Evolutionary conservation across 2,113 vertebrate genomes (phyloP).

Genomic region (Phalacrocorax pelagicus): DNA sequence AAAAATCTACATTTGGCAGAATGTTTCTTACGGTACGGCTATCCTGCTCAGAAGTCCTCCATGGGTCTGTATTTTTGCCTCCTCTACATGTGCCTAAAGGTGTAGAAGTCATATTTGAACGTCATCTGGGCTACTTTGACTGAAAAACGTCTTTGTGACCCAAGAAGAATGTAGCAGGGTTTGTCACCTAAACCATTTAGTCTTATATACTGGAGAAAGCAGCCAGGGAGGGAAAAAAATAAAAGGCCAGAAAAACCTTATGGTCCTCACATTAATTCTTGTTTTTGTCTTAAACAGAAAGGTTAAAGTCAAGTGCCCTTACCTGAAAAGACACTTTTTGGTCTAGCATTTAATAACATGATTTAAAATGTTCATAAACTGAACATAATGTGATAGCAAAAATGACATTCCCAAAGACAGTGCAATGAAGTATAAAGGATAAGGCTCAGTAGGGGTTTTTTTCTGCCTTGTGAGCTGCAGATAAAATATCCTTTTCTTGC

Average conservation of each 20-base stretch:
- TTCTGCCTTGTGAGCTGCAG: background rate
- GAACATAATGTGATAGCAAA: slow-evolving; percentile 21
- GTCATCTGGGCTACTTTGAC: background rate
- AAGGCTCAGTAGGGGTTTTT: background rate
- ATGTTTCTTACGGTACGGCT: background rate
- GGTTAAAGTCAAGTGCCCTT: background rate
- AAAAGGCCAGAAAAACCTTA: background rate
- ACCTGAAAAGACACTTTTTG: background rate
- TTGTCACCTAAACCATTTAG: background rate
- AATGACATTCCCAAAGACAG: background rate
- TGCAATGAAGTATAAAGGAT: slow-evolving; percentile 1
- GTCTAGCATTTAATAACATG: background rate
- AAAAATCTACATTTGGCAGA: background rate
- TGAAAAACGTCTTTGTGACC: background rate
- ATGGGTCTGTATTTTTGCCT: background rate
- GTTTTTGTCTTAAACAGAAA: background rate
- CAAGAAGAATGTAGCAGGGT: background rate
- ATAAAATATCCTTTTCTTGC: slow-evolving; percentile 27
- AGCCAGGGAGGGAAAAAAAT: background rate
- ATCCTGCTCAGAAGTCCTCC: background rate
- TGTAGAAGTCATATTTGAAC: background rate
- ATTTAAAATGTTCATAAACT: background rate
- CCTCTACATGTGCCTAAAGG: background rate
- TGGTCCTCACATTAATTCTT: background rate
- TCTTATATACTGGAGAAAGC: background rate